Base-by-base conservation (phyloP, 2,888 invertebrate genomes). In the Drosophila gaucha region DNA sequence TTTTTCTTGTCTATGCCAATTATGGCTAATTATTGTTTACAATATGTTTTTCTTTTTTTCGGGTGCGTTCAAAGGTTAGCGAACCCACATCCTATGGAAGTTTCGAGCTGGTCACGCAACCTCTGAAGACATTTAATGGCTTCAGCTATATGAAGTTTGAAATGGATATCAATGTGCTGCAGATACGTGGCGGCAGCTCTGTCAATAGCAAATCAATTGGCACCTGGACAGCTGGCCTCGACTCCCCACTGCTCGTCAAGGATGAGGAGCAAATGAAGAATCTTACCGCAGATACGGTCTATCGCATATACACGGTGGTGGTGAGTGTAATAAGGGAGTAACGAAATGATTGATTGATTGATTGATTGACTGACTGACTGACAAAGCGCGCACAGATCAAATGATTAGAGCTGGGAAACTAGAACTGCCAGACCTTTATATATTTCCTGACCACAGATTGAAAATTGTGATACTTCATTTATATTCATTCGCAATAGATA, bases 251-350 rank as follows among this genome's bases (percentile, higher is more conserved):
- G 55, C 92, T 94, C 46, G 93, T 95, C 77, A 93, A 93, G 73
- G 94, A 95, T 90, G 94, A 94, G 41, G 93, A 93, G 74, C 94
- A 94, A 50, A 94, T 96, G 93, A 93, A 93, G 78, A 96, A 95
- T 91, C 95, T 96, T 78, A 95, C 95, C 0, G 96, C 97, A 3
- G 95, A 96, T 80, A 94, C 95, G 28, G 96, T 96, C n/a, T 98
- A 97, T 92, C 94, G 97, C 75, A 94, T 98, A 52, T 96, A 96
- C 47, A 97, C 97, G 0, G 95, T 97, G 24, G 94, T 95, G 93
- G 97, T 97, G 92, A 93, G 94, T 93, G 3, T 9, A 18, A 8
- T 8, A 3, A 1, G 8, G 4, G 3, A 39, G n/a, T 51, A 1
- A 10, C n/a, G 16, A 18, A 9, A 2, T 51, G 20, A 51, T 20